Evolutionary conservation across 1,140 invertebrate genomes (phyloP), one percentile per base, ranked within the genome.

Genomic region (Dendrolimus kikuchii): DNA sequence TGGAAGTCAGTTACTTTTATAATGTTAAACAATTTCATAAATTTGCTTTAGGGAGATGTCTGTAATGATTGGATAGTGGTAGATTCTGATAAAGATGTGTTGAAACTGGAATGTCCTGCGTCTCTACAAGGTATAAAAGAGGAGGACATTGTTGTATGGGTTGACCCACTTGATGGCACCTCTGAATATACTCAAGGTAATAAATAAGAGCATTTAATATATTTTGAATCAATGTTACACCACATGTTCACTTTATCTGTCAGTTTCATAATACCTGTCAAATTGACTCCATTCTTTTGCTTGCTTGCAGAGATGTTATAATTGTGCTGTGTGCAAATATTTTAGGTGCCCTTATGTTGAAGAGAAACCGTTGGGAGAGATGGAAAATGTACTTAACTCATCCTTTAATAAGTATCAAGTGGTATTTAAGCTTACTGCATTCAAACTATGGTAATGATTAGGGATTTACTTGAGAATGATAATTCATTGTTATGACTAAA

Each of bases 111-210:
- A 51, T 93, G 96, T 72, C 96, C 96, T 7, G 71, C 88, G 4
- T 82, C 92, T 51, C 89, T 94, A 43, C 73, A 89, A 57, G 83
- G 92, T 66, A 84, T 96, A 2, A 87, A 88, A 46, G 89, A 91
- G n/a, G 90, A 92, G 58, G 93, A 94, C 67, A 85, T 94, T 63
- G 96, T 97, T 38, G 91, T 99, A 46, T 99, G 98, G 98, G 96
- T 99, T 5, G 99, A 99, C 90, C 99, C 98, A 5, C 87, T 99
- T 4, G 99, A 99, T 92, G 99, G 98, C 59, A 99, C 97, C 44
- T 92, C 93, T 38, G 97, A 98, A 87, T 98, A 95, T 74, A 96
- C 96, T 52, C 92, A 96, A 91, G 96, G 87, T 86, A 59, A 40
- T 39, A 5, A 36, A n/a, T 38, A 23, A 23, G 23, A 3, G 23